Evolutionary conservation across 2,113 vertebrate genomes (phyloP).

Genomic region (Sitta europaea): DNA sequence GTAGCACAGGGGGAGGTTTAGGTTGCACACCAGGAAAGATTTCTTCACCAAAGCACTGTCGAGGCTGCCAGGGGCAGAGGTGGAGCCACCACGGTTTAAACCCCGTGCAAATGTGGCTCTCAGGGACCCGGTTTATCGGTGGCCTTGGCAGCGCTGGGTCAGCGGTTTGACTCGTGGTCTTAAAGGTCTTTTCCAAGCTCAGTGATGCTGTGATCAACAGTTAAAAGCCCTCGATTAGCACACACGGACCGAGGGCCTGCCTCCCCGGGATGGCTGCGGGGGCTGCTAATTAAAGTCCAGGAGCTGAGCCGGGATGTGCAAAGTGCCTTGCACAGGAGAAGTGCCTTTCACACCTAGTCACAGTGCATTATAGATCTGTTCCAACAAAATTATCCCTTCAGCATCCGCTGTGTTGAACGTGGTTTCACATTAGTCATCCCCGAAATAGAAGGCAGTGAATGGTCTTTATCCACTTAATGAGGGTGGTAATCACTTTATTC

Average conservation of each 20-base stretch:
- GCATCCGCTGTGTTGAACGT: neutral
- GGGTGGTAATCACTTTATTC: slow-evolving; percentile 21
- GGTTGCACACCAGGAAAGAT: neutral
- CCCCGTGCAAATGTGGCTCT: neutral
- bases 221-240: neutral
- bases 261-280: neutral
- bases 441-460: slow-evolving; percentile 10
- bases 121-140: neutral
- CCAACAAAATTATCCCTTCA: slow-evolving; percentile 47
- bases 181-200: neutral
- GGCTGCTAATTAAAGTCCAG: slow-evolving; percentile 23
- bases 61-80: neutral
- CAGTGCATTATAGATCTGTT: neutral
- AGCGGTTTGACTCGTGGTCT: neutral
- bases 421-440: slow-evolving; percentile 14
- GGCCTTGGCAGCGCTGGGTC: neutral
- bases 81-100: neutral
- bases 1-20: neutral
- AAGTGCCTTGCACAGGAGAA: slow-evolving; percentile 7
- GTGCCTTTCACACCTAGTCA: slow-evolving; percentile 29
- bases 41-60: neutral
- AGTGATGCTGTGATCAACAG: neutral
- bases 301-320: neutral
- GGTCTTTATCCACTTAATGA: slow-evolving; percentile 38
- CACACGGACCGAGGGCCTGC: neutral